Evolutionary conservation across 2,113 vertebrate genomes (phyloP), one percentile per base, ranked within the genome.

Genomic region (Acinonyx jubatus): DNA sequence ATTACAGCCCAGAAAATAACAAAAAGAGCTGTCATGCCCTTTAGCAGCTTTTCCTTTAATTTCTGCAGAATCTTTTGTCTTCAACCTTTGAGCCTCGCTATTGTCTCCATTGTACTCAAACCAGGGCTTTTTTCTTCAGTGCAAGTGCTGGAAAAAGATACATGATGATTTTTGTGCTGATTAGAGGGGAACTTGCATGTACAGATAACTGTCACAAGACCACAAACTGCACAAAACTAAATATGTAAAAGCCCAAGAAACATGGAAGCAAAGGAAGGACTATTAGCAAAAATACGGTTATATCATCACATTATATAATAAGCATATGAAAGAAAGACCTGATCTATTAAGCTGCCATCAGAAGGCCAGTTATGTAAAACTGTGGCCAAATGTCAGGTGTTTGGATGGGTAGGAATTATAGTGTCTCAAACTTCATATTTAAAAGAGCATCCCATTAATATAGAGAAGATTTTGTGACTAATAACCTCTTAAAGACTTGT

Each of bases 1-100:
- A 97, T 98, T 97, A 97, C 27, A 98, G 95, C 65, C 92, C 94
- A 92, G 80, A 85, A 96, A 96, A 91, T 96, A 96, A 97, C 92
- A 97, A 96, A 97, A 96, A 95, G 93, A 98, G 61, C 94, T 98
- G 96, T 81, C 97, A 95, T 91, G 95, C 79, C 84, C 90, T 96
- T 95, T 81, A 48, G 69, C 91, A 93, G 91, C 45, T 89, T 96
- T 97, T 98, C 66, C 84, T 95, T 97, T 96, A 97, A 96, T 93
- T 94, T 97, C 90, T 91, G 50, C 65, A 48, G 55, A 96, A 88
- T 97, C 95, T 84, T 97, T 97, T 98, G 95, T 98, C 90, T 97
- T 96, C 93, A 84, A 92, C 87, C 94, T 97, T 97, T 97, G 94
- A 96, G 83, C 66, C 79, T 76, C 29, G 3, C 78, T 90, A 88